These are phyloP conservation scores for Heteromurus nitidus DNA, from an alignment of 2,888 invertebrate genomes.

Conservation along the genomic window DNA sequence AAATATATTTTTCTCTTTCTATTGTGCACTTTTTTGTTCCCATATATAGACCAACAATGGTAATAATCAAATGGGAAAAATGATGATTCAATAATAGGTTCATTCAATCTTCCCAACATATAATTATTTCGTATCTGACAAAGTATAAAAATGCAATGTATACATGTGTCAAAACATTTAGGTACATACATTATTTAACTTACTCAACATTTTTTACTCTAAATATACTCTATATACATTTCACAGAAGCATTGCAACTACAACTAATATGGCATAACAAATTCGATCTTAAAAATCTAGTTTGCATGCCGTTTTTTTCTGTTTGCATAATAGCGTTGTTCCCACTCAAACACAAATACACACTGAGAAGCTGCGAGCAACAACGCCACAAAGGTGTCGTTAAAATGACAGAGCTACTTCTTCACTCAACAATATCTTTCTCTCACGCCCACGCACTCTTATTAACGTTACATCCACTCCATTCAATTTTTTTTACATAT, in stretches of 20 bases:
- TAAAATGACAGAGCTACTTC: too few relatives aligned
- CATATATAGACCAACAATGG: background rate
- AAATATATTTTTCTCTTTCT: background rate
- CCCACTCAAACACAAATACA: conserved; percentile 13
- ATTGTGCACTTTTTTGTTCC: background rate
- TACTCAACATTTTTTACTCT: conserved; percentile 9
- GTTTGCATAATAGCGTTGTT: conserved; percentile 37
- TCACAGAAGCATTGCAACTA: too few relatives aligned
- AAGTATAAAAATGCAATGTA: conserved; percentile 8
- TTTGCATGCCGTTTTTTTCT: conserved; percentile 32
- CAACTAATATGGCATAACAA: conserved; percentile 42
- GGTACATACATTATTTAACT: conserved; percentile 4
- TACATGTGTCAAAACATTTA: background rate
- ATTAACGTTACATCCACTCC: too few relatives aligned
- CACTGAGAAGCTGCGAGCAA: too few relatives aligned
- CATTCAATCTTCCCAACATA: conserved; percentile 14
- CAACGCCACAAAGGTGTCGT: too few relatives aligned
- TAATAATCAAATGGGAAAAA: background rate
- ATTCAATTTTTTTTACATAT: background rate
- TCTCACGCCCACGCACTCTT: too few relatives aligned
- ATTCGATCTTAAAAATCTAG: conserved; percentile 22
- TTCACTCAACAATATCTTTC: background rate
- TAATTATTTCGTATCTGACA: conserved; percentile 10
- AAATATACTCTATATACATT: too few relatives aligned
- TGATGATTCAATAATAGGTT: conserved; percentile 20